These are phyloP conservation scores for Poecilobothrus nobilitatus DNA, from an alignment of 2,888 invertebrate genomes.

Conservation along the genomic window DNA sequence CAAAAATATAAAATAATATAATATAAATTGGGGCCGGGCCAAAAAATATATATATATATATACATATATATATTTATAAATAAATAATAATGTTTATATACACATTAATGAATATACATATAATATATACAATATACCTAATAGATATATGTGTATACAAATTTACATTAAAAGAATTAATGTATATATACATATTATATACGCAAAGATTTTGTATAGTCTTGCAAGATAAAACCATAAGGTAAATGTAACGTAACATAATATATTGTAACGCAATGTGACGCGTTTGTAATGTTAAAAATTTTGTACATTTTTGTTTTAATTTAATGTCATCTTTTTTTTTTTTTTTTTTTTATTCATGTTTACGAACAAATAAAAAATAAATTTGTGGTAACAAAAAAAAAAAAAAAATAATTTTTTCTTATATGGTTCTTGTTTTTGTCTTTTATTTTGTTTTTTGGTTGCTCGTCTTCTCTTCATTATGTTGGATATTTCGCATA, in stretches of 20 bases:
- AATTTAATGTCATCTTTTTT: too few relatives aligned
- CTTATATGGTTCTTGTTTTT: neutral
- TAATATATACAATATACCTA: too few relatives aligned
- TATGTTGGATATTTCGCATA: neutral
- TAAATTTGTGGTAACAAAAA: too few relatives aligned
- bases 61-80: neutral
- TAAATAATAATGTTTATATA: neutral
- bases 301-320: neutral
- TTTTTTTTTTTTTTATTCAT: too few relatives aligned
- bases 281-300: neutral
- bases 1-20: neutral
- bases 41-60: neutral
- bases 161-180: neutral
- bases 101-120: neutral
- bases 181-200: too few relatives aligned
- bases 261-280: neutral
- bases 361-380: too few relatives aligned
- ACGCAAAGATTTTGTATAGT: too few relatives aligned
- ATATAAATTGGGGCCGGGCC: slow-evolving; percentile 3
- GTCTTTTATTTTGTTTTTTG: neutral
- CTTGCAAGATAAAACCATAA: neutral
- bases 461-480: neutral
- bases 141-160: neutral
- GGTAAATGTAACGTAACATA: neutral
- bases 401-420: too few relatives aligned